Evolutionary conservation across 2,797 vertebrate species (phyloP), one percentile per base, ranked within the genome.

Genomic region (Lophius americanus): DNA sequence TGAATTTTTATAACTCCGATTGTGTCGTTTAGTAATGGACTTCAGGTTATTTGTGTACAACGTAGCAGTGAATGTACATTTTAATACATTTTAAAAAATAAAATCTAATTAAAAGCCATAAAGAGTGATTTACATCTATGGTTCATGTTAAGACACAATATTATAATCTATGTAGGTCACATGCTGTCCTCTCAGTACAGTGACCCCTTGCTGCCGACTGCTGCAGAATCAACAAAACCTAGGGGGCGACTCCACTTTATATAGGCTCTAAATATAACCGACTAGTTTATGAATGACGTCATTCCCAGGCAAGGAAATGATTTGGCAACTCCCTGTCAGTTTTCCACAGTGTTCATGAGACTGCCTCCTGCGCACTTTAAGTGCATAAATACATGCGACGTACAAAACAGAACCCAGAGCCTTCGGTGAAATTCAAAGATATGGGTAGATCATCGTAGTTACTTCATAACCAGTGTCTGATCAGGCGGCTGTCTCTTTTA

Each of bases 241-340:
- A 91, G 89, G 78, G 92, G 92, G 92, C 91, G 91, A 86, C 90
- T 91, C 86, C 85, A 74, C 78, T 89, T 78, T 95, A 93, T 93
- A 95, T 89, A 95, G 94, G 92, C 77, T 92, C 94, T 95, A 94
- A 95, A 95, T 95, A 95, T 94, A 95, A 93, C 94, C 79, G 90
- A 79, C 87, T 90, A 79, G 88, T 68, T 87, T 79, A 59, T 72
- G 67, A 82, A 71, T 44, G 61, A 89, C 93, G 94, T 94, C 92
- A 93, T 87, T 82, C 76, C 83, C 78, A 84, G 63, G 73, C 76
- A 69, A 73, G 83, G 68, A 89, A 75, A 70, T 90, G 85, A 94
- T 94, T 94, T 85, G 93, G 63, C 84, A 72, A 76, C 70, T 79
- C 73, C 68, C 14, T 79, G 88, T 90, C 89, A 83, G 56, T 90